Evolutionary conservation across 2,888 invertebrate species (phyloP), one percentile per base, ranked within the genome.

Genomic region (Andricus quercusramuli): DNA sequence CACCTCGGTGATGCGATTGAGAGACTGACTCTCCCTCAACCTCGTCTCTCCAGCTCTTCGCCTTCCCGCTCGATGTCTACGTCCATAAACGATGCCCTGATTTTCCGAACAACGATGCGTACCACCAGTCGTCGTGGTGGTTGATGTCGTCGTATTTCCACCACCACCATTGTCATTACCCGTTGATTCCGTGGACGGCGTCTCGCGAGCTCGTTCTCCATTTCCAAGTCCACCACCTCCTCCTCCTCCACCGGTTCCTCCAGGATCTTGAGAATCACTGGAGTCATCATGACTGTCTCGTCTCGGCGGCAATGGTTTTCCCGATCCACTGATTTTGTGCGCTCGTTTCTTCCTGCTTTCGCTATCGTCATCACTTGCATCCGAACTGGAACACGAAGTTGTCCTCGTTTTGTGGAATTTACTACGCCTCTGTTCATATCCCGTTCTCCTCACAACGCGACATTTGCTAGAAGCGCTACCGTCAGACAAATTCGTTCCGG

Each of bases 371-470:
- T 98, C 98, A 82, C 98, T 98, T 9, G 98, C 97, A 92, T 99
- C 98, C 0, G 98, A 98, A 78, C 98, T 98, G 87, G 98, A 98
- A 91, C 98, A 98, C 78, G 98, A 98, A 9, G 97, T 97, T n/a
- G 96, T 96, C 62, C 96, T 93, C 17, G 95, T 95, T 90, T 96
- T 96, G 86, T 96, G 95, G 87, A 96, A 94, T 92, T 96, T 96
- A 83, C 95, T 94, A 77, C 95, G 94, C 56, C 95, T 94, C 88
- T 95, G 95, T 85, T 94, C 94, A 86, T 94, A 94, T 88, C 91
- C 89, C 78, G 88, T 88, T 78, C 90, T 86, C 74, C 90, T 85
- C 13, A 89, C 87, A 15, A 90, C 86, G 1, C 90, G 87, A 74
- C 89, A 89, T 62, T 90, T 90, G 8, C 83, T 67, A 22, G 84